Evolutionary conservation across 2,797 vertebrate genomes (phyloP), one percentile per base, ranked within the genome.

Genomic region (Hypotaenidia okinawae): DNA sequence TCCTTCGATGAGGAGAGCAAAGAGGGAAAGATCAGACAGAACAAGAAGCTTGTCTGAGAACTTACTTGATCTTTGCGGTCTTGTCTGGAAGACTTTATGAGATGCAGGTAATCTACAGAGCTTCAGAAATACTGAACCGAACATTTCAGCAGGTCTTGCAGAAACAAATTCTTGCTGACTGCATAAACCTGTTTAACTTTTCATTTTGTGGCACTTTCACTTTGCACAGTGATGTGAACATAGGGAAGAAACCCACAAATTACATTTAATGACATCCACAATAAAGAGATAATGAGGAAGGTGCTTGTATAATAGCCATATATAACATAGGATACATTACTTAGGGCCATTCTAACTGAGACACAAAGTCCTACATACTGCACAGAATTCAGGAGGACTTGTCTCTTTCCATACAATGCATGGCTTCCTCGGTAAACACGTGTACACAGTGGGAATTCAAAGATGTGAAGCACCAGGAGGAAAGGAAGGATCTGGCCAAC

Each of bases 11-110:
- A 92, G 55, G 33, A 80, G 8, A 76, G 49, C 16, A 61, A 87
- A 81, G 47, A 74, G 14, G 28, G 58, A 49, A 41, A 89, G 49
- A 95, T 66, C 72, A 96, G 82, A 92, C 45, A 78, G 66, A 84
- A 61, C 33, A 86, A 87, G 55, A 86, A 68, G 30, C 32, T 57
- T 64, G 59, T 76, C 64, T 90, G 45, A 82, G 62, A 95, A 91
- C 30, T 45, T 93, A 58, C 59, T 91, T 89, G 72, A 81, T 91
- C 82, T 91, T 87, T 87, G 30, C 30, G 81, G 17, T 57, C 13
- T 74, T 92, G 70, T 84, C 68, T 93, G 68, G 57, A 78, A 62
- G 45, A 78, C 6, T 70, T 83, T 62, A 33, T 66, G 55, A 73
- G 61, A 94, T 27, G 5, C 33, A 66, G 32, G 33, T 73, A 79